These are phyloP conservation scores for Chromobotia macracanthus DNA, from an alignment of 2,797 vertebrate species.

Conservation along the genomic window DNA sequence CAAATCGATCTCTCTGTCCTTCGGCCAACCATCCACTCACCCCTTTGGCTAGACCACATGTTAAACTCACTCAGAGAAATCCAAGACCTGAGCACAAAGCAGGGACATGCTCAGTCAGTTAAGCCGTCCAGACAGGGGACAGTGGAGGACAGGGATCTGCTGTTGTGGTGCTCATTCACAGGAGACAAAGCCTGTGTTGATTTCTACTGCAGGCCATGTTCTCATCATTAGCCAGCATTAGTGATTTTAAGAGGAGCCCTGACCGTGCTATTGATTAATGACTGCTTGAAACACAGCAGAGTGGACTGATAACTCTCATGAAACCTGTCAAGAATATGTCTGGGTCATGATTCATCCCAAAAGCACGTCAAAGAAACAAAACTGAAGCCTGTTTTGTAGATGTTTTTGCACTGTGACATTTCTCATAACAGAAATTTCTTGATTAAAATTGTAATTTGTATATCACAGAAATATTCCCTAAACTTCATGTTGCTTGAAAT, in stretches of 20 bases:
- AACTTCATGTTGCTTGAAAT: too few relatives aligned
- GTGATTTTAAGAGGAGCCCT: slow-evolving; percentile 38
- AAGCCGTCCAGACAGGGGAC: slow-evolving; percentile 31
- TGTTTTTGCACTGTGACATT: too few relatives aligned
- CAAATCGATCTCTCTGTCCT: slow-evolving; percentile 28
- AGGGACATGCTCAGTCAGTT: slow-evolving; percentile 27
- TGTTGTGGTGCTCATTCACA: slow-evolving; percentile 39
- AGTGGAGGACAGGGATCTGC: slow-evolving; percentile 35
- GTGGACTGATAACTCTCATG: background rate
- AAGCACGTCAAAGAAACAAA: background rate
- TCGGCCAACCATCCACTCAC: slow-evolving; percentile 22
- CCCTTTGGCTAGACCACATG: background rate
- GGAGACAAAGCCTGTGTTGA: slow-evolving; percentile 40
- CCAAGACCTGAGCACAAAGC: slow-evolving; percentile 17
- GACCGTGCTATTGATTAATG: slow-evolving; percentile 43
- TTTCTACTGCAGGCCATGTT: slow-evolving; percentile 32
- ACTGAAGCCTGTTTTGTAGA: too few relatives aligned
- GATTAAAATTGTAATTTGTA: too few relatives aligned
- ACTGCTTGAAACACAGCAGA: slow-evolving; percentile 34
- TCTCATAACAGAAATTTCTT: too few relatives aligned
- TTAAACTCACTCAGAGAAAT: slow-evolving; percentile 20
- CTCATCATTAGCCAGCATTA: slow-evolving; percentile 45
- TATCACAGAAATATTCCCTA: too few relatives aligned
- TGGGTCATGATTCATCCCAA: background rate
- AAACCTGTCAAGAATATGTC: background rate